phyloP scores from a whole-genome alignment of 2,888 invertebrate genomes.

The Yponomeuta cagnagella region DNA sequence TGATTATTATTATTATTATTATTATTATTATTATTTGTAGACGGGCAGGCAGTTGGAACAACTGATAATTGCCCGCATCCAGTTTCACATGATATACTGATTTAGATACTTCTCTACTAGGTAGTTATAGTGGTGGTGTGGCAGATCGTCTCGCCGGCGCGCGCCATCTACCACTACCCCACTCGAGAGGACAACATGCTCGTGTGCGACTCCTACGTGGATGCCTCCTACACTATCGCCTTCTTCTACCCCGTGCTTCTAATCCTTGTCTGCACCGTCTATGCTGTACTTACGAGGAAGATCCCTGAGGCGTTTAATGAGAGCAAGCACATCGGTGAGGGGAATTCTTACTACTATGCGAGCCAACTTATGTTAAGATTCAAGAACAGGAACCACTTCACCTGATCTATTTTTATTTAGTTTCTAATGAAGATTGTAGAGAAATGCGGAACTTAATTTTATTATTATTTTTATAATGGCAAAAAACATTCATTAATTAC shows the following conservation, averaged over 20 bases:
- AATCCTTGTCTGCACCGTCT: constrained; percentile 93
- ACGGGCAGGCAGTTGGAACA: too few relatives aligned
- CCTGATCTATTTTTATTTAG: too few relatives aligned
- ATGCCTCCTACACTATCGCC: constrained; percentile 94
- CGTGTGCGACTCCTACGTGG: constrained; percentile 92
- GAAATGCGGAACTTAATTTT: too few relatives aligned
- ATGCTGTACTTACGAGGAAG: constrained; percentile 95
- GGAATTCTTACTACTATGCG: neutral
- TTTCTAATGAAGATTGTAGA: too few relatives aligned
- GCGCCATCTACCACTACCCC: constrained; percentile 91
- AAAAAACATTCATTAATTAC: too few relatives aligned
- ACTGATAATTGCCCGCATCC: too few relatives aligned
- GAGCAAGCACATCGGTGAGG: constrained; percentile 93
- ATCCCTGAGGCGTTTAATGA: constrained; percentile 99
- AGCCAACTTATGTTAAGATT: neutral
- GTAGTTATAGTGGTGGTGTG: constrained; percentile 90
- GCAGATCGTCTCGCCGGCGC: constrained; percentile 94
- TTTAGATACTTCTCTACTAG: constrained; percentile 36
- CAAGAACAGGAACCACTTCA: too few relatives aligned
- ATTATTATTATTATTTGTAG: too few relatives aligned
- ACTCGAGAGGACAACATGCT: constrained; percentile 92
- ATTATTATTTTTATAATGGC: too few relatives aligned
- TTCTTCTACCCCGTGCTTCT: constrained; percentile 94
- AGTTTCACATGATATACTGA: neutral
- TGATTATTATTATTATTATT: too few relatives aligned